Conservation (phyloP, 2,797 vertebrate genomes). For the Aplochiton taeniatus region DNA sequence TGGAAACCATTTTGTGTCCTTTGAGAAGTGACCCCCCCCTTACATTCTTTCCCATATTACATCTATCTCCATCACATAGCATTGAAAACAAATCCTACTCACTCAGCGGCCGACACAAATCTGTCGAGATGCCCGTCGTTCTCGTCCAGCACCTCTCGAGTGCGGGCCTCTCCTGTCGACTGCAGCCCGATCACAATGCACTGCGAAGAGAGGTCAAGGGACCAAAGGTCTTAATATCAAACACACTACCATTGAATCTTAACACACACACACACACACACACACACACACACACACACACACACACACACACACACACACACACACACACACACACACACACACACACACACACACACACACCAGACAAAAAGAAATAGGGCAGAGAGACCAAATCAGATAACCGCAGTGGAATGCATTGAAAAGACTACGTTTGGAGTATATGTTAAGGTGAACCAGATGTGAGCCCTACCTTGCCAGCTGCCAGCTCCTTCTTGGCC, state of each 20-base stretch:
- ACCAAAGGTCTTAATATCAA: conserved; percentile 2
- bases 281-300: neutral
- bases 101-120: conserved; percentile 98
- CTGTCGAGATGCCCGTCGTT: conserved; percentile 92
- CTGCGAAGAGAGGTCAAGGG: conserved; percentile 55
- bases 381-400: no score
- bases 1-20: no score
- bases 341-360: neutral
- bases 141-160: conserved; percentile 94
- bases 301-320: neutral
- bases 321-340: neutral
- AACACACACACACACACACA: neutral
- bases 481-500: conserved; percentile 85
- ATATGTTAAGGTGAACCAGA: no score
- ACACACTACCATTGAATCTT: no score
- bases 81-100: conserved; percentile 59
- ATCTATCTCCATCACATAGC: no score
- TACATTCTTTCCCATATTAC: neutral
- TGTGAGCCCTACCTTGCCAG: conserved; percentile 81
- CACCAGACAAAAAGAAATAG: no score
- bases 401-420: no score
- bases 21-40: no score
- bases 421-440: no score
- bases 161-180: conserved; percentile 97
- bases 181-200: conserved; percentile 96